Conservation (phyloP, 2,113 vertebrate genomes). For the Columba janthina region DNA sequence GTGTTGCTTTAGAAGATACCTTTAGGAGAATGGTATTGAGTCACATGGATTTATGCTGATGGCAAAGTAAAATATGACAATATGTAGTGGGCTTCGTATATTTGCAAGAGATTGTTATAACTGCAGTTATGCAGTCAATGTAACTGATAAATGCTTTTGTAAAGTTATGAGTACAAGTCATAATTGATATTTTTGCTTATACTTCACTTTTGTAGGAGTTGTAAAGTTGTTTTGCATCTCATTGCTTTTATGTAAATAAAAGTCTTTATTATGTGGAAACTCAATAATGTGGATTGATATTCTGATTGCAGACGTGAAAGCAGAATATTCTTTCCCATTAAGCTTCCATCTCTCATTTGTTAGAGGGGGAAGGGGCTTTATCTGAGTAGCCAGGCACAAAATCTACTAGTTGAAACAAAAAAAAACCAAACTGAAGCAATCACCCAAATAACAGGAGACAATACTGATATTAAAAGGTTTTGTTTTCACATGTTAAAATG, state of each 20-base stretch:
- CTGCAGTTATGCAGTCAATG: constrained; percentile 53
- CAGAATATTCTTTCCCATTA: neutral
- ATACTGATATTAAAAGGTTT: neutral
- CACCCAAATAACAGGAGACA: neutral
- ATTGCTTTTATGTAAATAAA: constrained; percentile 75
- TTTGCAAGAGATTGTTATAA: constrained; percentile 51
- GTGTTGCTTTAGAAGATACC: constrained; percentile 18
- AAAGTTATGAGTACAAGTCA: constrained; percentile 63
- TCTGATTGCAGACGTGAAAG: neutral
- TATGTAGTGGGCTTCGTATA: constrained; percentile 3
- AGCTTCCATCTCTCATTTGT: neutral
- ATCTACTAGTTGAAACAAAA: neutral
- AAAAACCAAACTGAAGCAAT: neutral
- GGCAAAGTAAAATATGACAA: neutral
- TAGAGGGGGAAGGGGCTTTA: neutral
- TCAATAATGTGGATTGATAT: neutral
- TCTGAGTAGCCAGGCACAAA: neutral
- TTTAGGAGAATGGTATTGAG: neutral
- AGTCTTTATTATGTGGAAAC: constrained; percentile 54
- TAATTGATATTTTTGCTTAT: constrained; percentile 67
- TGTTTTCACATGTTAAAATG: neutral
- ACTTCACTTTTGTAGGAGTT: constrained; percentile 72
- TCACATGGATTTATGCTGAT: neutral
- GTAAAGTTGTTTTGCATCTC: constrained; percentile 58
- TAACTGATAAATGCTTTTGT: constrained; percentile 64